These are phyloP conservation scores for Andrena dorsata DNA, from an alignment of 2,888 invertebrate genomes.

Conservation along the genomic window DNA sequence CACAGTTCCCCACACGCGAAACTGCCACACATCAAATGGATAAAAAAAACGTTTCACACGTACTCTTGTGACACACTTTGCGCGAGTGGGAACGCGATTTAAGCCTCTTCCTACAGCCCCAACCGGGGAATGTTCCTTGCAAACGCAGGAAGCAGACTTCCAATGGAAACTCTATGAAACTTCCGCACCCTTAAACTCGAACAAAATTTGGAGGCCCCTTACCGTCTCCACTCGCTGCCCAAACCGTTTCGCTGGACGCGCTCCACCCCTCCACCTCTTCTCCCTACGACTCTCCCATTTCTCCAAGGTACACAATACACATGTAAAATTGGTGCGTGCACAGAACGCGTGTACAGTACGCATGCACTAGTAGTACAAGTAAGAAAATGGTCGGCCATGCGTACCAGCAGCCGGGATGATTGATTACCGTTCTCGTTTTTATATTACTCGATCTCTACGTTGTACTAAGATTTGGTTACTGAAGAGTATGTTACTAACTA, in stretches of 20 bases:
- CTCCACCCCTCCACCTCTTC: constrained; percentile 35
- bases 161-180: neutral
- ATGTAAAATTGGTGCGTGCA: constrained; percentile 47
- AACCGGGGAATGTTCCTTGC: neutral
- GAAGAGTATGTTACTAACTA: constrained; percentile 78
- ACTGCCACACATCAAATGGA: too few relatives aligned
- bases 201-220: constrained; percentile 18
- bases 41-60: neutral
- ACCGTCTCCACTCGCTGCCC: constrained; percentile 45
- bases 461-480: constrained; percentile 83
- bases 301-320: constrained; percentile 54
- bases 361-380: constrained; percentile 53
- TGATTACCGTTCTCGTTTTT: constrained; percentile 38
- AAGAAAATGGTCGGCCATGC: constrained; percentile 65
- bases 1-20: too few relatives aligned
- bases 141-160: neutral
- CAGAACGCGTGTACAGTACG: constrained; percentile 47
- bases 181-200: neutral
- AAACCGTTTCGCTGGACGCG: constrained; percentile 20
- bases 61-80: neutral
- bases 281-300: constrained; percentile 47
- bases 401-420: constrained; percentile 43
- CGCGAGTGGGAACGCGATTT: neutral
- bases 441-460: constrained; percentile 76
- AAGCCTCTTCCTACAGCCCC: neutral